Percentiles rank a stretch among this genome's conserved stretches.
Evolutionary conservation across 1,140 invertebrate genomes (phyloP).

Genomic region (Lucilia sericata): DNA sequence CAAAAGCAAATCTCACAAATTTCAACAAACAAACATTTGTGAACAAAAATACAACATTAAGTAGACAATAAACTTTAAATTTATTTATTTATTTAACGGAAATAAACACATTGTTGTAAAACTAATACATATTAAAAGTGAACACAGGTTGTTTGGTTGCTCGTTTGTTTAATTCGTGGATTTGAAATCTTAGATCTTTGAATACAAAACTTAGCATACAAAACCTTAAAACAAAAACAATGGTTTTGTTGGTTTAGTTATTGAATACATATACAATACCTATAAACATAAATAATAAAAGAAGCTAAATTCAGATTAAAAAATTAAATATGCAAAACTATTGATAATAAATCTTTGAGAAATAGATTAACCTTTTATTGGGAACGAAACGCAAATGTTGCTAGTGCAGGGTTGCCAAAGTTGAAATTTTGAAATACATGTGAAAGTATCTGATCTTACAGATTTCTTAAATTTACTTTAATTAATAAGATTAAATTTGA

Average conservation of each 20-base stretch:
- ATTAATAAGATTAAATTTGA: no score
- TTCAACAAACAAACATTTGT: background rate
- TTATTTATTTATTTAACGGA: background rate
- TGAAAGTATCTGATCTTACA: no score
- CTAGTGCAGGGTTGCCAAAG: no score
- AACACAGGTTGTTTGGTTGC: background rate
- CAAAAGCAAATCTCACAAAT: background rate
- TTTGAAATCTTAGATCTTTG: background rate
- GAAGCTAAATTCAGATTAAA: background rate
- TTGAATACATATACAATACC: background rate
- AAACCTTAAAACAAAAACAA: background rate
- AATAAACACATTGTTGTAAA: background rate
- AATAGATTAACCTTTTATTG: background rate
- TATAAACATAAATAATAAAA: background rate
- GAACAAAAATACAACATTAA: background rate
- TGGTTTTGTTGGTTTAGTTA: background rate
- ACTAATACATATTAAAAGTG: background rate
- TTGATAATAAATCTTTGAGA: constrained; percentile 24
- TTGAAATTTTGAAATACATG: no score
- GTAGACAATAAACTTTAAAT: background rate
- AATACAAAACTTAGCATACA: background rate
- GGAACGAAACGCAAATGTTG: background rate
- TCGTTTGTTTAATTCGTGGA: background rate
- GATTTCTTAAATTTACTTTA: no score
- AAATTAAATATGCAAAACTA: constrained; percentile 29